Evolutionary conservation across 2,113 vertebrate species (phyloP).

Genomic region (Sinocyclocheilus anophthalmus): DNA sequence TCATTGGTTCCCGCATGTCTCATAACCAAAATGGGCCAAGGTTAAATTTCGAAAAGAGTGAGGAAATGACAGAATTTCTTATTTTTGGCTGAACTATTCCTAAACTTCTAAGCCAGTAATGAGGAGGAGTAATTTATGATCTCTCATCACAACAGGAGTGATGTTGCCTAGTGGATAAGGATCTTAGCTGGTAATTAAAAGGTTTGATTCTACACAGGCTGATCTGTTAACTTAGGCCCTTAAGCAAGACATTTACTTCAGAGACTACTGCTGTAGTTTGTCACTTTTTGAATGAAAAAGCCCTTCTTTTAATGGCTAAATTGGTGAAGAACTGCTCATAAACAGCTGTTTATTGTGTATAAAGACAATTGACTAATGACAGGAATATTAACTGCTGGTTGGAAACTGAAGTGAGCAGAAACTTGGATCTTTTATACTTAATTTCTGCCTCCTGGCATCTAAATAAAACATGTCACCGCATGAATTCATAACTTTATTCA

Average conservation of each 20-base stretch:
- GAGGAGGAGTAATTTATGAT: neutral
- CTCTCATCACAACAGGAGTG: neutral
- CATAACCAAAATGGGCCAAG: neutral
- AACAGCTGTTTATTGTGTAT: conserved; percentile 9
- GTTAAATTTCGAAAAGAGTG: neutral
- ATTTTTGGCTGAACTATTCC: neutral
- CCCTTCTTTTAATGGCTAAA: neutral
- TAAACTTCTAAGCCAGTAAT: neutral
- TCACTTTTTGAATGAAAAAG: conserved; percentile 4
- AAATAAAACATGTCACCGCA: conserved; percentile 14
- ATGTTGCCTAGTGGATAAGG: neutral
- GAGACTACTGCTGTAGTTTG: neutral
- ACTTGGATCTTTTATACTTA: conserved; percentile 17
- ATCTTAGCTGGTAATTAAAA: neutral
- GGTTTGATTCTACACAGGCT: neutral
- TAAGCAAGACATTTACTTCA: neutral
- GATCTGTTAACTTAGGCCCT: neutral
- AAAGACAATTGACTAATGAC: conserved; percentile 11
- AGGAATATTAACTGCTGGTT: conserved; percentile 22
- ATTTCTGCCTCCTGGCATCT: conserved; percentile 26
- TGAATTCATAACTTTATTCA: conserved; percentile 35
- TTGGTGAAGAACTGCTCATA: neutral
- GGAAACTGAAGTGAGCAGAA: conserved; percentile 19
- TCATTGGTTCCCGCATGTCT: neutral
- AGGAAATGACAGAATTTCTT: neutral